Evolutionary conservation across 2,113 vertebrate genomes (phyloP).

Genomic region (Gadus chalcogrammus): DNA sequence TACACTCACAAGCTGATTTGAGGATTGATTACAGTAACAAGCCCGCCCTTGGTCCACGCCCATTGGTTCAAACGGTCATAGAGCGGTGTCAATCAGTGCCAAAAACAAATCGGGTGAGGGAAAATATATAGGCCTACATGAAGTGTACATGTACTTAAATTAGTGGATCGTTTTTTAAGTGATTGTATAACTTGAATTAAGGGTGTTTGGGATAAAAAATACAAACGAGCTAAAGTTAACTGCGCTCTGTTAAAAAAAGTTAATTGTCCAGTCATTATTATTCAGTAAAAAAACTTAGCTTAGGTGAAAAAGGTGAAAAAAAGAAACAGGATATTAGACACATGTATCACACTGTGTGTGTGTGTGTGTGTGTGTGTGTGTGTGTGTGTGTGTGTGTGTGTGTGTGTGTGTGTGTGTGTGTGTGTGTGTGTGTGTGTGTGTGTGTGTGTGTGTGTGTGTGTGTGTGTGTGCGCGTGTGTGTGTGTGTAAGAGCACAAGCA

Average conservation of each 20-base stretch:
- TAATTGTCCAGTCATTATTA: too few species aligned
- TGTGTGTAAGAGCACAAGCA: background rate
- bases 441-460: slow-evolving; percentile 2
- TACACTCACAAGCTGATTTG: slow-evolving; percentile 29
- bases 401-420: slow-evolving; percentile 1
- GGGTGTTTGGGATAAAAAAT: too few species aligned
- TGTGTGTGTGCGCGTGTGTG: background rate
- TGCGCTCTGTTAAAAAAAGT: too few species aligned
- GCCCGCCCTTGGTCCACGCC: slow-evolving; percentile 20
- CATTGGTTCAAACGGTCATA: slow-evolving; percentile 43
- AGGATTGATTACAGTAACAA: slow-evolving; percentile 52
- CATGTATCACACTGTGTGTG: too few species aligned
- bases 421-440: background rate
- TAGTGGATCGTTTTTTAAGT: too few species aligned
- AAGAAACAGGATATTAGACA: too few species aligned
- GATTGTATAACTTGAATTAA: too few species aligned
- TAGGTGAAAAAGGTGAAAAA: too few species aligned
- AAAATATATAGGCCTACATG: background rate
- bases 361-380: background rate
- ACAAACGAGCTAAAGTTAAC: too few species aligned
- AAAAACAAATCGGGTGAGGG: slow-evolving; percentile 12
- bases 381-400: slow-evolving; percentile 3
- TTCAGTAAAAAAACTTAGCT: too few species aligned
- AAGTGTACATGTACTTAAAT: background rate
- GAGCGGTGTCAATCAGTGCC: slow-evolving; percentile 41